Percentiles rank a stretch among this genome's conserved stretches.
Conservation (phyloP, 1,140 invertebrate genomes). For the Macrotrachela quadricornifera region DNA sequence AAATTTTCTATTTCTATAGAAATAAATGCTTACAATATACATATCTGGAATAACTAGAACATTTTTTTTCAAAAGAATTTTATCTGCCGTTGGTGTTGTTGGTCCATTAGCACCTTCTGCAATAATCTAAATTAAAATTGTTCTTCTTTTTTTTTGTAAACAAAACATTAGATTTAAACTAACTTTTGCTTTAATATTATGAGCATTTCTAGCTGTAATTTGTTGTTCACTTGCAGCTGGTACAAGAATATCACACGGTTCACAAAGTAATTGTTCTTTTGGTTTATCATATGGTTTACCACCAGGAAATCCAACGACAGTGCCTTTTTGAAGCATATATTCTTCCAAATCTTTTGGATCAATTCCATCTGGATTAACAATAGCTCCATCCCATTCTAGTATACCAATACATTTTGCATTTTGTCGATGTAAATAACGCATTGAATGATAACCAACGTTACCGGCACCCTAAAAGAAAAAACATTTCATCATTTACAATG, state of each 20-base stretch:
- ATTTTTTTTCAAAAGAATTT: conserved; percentile 77
- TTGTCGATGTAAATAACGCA: conserved; percentile 77
- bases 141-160: too few relatives aligned
- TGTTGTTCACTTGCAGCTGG: conserved; percentile 91
- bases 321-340: conserved; percentile 53
- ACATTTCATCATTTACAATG: conserved; percentile 31
- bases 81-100: conserved; percentile 84
- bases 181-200: conserved; percentile 61
- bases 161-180: too few relatives aligned
- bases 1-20: too few relatives aligned
- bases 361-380: conserved; percentile 65
- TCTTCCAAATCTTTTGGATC: conserved; percentile 59
- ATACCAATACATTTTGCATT: conserved; percentile 83
- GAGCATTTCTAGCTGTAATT: conserved; percentile 76
- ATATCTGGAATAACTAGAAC: conserved; percentile 70
- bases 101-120: conserved; percentile 75
- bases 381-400: conserved; percentile 74
- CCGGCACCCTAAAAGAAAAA: too few relatives aligned
- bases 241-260: conserved; percentile 88
- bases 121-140: neutral
- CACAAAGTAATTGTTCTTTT: conserved; percentile 64
- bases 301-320: conserved; percentile 75
- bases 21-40: conserved; percentile 32
- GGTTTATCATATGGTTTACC: conserved; percentile 47
- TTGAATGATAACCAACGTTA: conserved; percentile 96